Evolutionary conservation across 2,888 invertebrate genomes (phyloP).

Genomic region (Nasonovia ribisnigri): DNA sequence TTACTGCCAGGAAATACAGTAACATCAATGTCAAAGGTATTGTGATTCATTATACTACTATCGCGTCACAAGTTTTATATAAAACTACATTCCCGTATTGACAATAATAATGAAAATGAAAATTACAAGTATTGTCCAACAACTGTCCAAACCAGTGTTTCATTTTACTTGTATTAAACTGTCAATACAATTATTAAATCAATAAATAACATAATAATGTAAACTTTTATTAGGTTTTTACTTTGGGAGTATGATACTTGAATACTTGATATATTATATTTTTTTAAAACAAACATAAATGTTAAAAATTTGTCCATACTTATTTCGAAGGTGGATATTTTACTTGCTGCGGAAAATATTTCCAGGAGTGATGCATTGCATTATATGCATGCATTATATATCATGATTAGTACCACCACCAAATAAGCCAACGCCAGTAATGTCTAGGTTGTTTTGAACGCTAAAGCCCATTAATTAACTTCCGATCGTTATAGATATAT

Average conservation of each 20-base stretch:
- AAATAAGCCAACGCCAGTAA: constrained; percentile 46
- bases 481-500: constrained; percentile 22
- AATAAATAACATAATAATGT: background rate
- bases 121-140: background rate
- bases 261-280: background rate
- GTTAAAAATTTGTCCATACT: background rate
- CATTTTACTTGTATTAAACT: background rate
- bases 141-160: background rate
- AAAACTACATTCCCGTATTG: background rate
- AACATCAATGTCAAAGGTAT: background rate
- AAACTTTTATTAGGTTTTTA: background rate
- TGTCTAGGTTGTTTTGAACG: constrained; percentile 34
- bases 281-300: background rate
- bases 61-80: background rate
- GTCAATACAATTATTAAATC: background rate
- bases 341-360: background rate
- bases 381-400: constrained; percentile 25
- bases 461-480: constrained; percentile 52
- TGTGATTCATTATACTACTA: background rate
- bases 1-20: background rate
- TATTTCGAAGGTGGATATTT: background rate
- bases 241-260: background rate
- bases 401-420: constrained; percentile 58
- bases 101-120: background rate
- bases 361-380: background rate